A percentile compares a stretch with the other conserved stretches of the same genome.
Evolutionary conservation across 2,113 vertebrate species (phyloP).

Genomic region (Mesocricetus auratus): DNA sequence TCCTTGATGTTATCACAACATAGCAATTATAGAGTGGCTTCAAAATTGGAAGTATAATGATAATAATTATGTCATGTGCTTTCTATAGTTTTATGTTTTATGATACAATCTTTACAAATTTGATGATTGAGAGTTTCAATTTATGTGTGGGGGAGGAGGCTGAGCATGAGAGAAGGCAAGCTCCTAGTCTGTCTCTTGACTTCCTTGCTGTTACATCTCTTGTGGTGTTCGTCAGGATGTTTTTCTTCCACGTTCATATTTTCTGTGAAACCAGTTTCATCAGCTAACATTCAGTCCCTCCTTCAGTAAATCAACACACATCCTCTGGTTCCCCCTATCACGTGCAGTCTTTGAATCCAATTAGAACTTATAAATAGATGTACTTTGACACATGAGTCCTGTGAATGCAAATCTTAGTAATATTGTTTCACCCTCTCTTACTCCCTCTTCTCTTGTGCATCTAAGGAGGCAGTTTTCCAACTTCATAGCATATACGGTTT

Average conservation of each 20-base stretch:
- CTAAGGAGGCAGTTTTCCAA: background rate
- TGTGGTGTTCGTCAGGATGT: background rate
- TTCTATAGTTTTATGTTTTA: background rate
- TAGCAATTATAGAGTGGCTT: background rate
- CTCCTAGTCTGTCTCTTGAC: no score
- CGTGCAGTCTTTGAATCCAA: background rate
- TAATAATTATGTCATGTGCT: background rate
- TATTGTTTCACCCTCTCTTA: background rate
- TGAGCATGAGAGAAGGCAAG: background rate
- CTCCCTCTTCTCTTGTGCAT: background rate
- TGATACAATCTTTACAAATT: background rate
- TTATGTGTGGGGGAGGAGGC: background rate
- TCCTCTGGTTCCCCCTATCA: background rate
- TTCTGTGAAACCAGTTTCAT: conserved; percentile 11
- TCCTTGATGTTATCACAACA: background rate
- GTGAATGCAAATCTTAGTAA: background rate
- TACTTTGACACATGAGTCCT: background rate
- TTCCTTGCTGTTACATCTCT: background rate
- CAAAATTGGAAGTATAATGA: background rate
- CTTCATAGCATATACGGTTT: background rate
- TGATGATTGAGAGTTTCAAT: background rate
- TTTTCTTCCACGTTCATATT: background rate
- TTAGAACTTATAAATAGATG: background rate
- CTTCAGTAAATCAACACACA: background rate
- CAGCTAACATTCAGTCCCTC: background rate